Base-by-base conservation (phyloP, 2,888 invertebrate species). In the Tenthredo scrophulariae region DNA sequence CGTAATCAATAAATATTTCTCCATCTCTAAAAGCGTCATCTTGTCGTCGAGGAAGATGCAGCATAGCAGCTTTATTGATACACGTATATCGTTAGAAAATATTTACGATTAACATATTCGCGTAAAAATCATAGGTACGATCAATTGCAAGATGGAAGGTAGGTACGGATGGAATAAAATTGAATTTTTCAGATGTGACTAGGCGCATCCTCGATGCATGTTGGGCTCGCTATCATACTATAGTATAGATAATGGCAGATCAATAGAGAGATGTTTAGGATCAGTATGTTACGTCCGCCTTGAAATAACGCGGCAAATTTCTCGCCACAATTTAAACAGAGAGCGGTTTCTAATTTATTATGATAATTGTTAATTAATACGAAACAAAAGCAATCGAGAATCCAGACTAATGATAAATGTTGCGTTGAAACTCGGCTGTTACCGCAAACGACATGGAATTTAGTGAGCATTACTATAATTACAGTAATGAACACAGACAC, bases 381-480 rank as follows among this genome's bases (percentile, higher is more conserved):
- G 77, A 46, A 46, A 46, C 15, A 15, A 15, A 77, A 77, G 33
- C 40, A 58, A 40, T 26, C 29, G 62, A 80, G 22, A 40, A 80
- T 62, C 37, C 62, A 18, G 80, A 62, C 54, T 26, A 80, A 62
- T 37, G 80, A 2, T 40, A 62, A 33, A 22, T 18, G 50, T 18
- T 22, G 29, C 77, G 46, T 77, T 50, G 40, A 40, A 22, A 37
- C 33, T n/a, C 58, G 40, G 40, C 58, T 40, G 80, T 80, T 80
- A 80, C 77, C 13, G 26, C 29, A 9, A 22, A 74, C 22, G 26
- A 26, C 13, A 18, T 50, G 54, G 54, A 54, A 33, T 77, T 77
- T 77, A 77, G 2, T 54, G 7, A 7, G n/a, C 50, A 77, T 54
- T 74, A 43, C 26, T 43, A 74, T 74, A 43, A 74, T 77, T 72